Conservation (phyloP, 1,140 invertebrate genomes). For the Procambarus clarkii region DNA sequence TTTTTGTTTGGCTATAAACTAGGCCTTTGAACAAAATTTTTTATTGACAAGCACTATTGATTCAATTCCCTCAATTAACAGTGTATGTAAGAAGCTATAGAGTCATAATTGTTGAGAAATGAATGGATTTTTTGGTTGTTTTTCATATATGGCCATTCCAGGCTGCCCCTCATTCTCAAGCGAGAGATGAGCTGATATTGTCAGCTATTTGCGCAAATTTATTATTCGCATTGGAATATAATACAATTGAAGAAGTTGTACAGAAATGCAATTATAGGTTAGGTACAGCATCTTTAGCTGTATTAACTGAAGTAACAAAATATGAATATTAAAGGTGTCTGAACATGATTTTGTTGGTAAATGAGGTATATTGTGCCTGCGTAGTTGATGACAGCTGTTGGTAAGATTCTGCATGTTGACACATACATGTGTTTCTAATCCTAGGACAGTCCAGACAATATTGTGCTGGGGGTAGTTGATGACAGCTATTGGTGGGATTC, state of each 20-base stretch:
- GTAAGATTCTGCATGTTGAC: conserved; percentile 7
- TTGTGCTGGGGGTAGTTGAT: conserved; percentile 10
- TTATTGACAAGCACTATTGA: background rate
- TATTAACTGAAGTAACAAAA: conserved; percentile 13
- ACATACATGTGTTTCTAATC: background rate
- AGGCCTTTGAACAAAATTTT: background rate
- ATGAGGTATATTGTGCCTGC: background rate
- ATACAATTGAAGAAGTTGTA: background rate
- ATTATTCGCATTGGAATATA: background rate
- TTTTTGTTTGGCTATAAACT: background rate
- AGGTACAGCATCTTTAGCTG: background rate
- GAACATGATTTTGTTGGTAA: background rate
- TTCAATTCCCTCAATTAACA: conserved; percentile 24
- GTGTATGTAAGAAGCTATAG: conserved; percentile 10
- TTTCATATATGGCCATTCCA: background rate
- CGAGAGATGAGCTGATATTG: background rate
- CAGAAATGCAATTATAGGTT: background rate
- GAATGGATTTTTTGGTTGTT: background rate
- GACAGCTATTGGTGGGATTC: conserved; percentile 7
- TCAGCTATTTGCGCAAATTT: background rate
- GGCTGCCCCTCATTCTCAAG: background rate
- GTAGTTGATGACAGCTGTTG: background rate
- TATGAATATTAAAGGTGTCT: conserved; percentile 1
- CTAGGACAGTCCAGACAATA: conserved; percentile 35
- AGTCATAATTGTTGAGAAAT: background rate